Evolutionary conservation across 2,888 invertebrate species (phyloP).

Genomic region (Leucozona laternaria): DNA sequence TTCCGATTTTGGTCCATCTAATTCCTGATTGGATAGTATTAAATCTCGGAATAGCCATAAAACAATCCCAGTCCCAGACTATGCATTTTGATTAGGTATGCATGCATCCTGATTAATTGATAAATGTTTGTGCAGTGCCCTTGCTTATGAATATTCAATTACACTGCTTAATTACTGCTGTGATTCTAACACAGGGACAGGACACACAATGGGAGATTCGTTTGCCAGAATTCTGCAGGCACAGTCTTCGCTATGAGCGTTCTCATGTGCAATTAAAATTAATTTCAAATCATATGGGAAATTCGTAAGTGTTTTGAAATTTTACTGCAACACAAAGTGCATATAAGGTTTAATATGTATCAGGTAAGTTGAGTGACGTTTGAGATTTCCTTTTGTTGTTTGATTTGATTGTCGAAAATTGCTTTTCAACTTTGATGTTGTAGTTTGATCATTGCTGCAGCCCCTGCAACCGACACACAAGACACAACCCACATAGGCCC

Average conservation of each 20-base stretch:
- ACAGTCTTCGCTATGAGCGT: not conserved
- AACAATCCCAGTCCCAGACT: no score
- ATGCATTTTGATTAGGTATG: slow-evolving; percentile 7
- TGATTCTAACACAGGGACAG: not conserved
- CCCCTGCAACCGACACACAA: no score
- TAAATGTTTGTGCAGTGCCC: slow-evolving; percentile 3
- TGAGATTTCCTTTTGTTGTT: no score
- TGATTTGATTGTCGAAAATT: no score
- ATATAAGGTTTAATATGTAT: no score
- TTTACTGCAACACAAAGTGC: no score
- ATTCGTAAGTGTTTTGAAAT: no score
- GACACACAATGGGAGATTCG: not conserved
- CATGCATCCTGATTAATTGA: not conserved
- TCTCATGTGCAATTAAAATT: slow-evolving; percentile 8
- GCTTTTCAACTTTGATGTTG: no score
- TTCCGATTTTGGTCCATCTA: not conserved
- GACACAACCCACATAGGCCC: no score
- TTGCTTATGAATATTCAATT: slow-evolving; percentile 16
- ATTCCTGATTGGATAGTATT: slow-evolving; percentile 6
- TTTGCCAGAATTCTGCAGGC: not conserved
- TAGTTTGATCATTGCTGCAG: no score
- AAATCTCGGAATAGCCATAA: slow-evolving; percentile 4
- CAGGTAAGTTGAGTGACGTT: no score
- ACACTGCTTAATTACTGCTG: slow-evolving; percentile 13
- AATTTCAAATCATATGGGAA: slow-evolving; percentile 16